phyloP scores from a whole-genome alignment of 2,113 vertebrate genomes.

The Nothoprocta perdicaria region DNA sequence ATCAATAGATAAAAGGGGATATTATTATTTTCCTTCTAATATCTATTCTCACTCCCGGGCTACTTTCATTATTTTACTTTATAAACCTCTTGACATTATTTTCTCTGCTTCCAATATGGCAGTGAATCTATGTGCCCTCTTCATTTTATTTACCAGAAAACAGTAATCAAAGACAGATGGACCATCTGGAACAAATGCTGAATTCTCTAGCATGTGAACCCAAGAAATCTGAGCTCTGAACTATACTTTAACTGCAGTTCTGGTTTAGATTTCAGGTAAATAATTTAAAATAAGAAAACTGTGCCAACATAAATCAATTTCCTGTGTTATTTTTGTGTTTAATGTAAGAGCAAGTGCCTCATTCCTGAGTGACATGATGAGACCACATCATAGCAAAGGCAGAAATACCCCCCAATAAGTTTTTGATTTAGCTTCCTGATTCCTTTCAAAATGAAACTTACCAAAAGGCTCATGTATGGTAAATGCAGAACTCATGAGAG shows the following conservation, averaged over 20 bases:
- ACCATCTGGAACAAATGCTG: constrained; percentile 53
- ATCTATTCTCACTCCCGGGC: background rate
- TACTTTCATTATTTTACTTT: constrained; percentile 24
- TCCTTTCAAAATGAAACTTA: constrained; percentile 51
- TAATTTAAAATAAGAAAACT: constrained; percentile 66
- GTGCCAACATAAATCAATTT: constrained; percentile 74
- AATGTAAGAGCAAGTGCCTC: constrained; percentile 67
- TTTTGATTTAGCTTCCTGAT: constrained; percentile 45
- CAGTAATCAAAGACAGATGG: constrained; percentile 55
- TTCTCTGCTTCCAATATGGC: background rate
- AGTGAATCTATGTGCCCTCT: constrained; percentile 1
- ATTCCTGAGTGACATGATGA: constrained; percentile 72
- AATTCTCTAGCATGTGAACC: background rate
- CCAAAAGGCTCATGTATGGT: constrained; percentile 44
- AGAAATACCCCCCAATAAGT: constrained; percentile 57
- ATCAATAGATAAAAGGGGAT: background rate
- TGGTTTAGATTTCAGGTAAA: constrained; percentile 75
- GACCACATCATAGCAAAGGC: constrained; percentile 55
- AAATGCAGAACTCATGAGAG: constrained; percentile 61
- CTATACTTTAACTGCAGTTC: constrained; percentile 53
- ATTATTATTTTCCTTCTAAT: background rate
- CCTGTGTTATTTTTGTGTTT: constrained; percentile 65
- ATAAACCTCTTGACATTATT: background rate
- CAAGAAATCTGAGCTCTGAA: constrained; percentile 61
- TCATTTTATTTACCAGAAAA: constrained; percentile 51